Conservation (phyloP, 37 sponge, comb jelly and placozoan genomes). For the Chondrilla cf. caribensis region DNA sequence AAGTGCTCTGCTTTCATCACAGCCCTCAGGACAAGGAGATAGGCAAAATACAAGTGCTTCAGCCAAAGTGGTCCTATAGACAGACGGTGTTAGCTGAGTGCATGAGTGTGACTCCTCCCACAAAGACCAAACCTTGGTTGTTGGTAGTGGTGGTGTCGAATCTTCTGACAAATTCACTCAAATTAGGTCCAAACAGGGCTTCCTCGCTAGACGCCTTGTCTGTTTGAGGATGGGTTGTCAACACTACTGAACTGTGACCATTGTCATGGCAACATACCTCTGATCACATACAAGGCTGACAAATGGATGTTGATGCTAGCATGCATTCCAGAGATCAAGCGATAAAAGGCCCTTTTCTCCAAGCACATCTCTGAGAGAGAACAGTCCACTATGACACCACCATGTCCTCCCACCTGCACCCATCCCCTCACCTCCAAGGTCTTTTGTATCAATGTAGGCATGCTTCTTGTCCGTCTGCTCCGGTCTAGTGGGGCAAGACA, state of each 20-base stretch:
- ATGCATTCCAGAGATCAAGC: conserved; percentile 94
- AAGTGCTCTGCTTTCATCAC: conserved; percentile 77
- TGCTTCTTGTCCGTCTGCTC: too few relatives aligned
- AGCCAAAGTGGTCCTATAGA: conserved; percentile 86
- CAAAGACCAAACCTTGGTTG: conserved; percentile 72
- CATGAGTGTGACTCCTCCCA: neutral
- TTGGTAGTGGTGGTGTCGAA: conserved; percentile 80
- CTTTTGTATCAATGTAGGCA: too few relatives aligned
- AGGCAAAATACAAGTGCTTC: conserved; percentile 94
- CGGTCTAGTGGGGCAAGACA: too few relatives aligned
- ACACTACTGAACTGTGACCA: too few relatives aligned
- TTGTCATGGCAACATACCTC: conserved; percentile 30
- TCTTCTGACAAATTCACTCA: conserved; percentile 83
- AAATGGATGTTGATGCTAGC: conserved; percentile 95
- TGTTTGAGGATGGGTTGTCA: too few relatives aligned
- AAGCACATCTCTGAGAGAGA: conserved; percentile 73
- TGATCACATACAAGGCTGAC: conserved; percentile 62
- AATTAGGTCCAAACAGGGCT: conserved; percentile 78
- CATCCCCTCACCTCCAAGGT: neutral
- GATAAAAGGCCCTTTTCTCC: conserved; percentile 94
- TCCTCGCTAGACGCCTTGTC: neutral
- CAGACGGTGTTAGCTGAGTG: neutral
- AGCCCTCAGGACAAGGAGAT: conserved; percentile 86
- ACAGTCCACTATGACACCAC: neutral
- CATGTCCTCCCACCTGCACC: neutral